Base-by-base conservation (phyloP, 2,113 vertebrate genomes). In the Polypterus bichir region DNA sequence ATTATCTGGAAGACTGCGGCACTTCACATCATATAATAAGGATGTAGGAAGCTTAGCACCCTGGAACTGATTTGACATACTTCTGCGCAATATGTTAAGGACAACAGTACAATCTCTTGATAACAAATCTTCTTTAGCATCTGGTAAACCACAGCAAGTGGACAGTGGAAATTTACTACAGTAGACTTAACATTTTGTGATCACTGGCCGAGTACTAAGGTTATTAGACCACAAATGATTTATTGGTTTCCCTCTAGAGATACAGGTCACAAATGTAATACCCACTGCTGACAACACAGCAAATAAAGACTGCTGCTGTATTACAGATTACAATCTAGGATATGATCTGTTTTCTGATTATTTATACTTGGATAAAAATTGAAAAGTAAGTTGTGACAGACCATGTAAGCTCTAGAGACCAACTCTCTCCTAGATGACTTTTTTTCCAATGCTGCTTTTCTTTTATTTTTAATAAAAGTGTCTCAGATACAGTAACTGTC, bases 151-250 rank as follows among this genome's bases (percentile, higher is more conserved):
- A 57, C 51, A 47, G 10, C 59, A 55, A 54, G 61, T 59, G 51
- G 65, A 48, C 49, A 54, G 49, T 7, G n/a, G 44, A 56, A 66
- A 66, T 66, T 66, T 66, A 62, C 59, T 48, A 10, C 60, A 10
- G 59, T 45, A 49, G 46, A 46, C 49, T 59, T 62, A 49, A 63
- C 57, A 62, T 63, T 53, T 27, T 59, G 56, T 62, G 60, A 52
- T 62, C 60, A 48, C 53, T 66, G 55, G 61, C 54, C 49, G 54
- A 63, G 60, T 44, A 46, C 5, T 62, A n/a, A 62, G 51, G 58
- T 66, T 52, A 54, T 63, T 44, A 59, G 49, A 57, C 54, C 49
- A 59, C 5, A 63, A 44, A 9, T 10, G 11, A 57, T 49, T 56
- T 49, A 62, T 58, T 49, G 44, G 46, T 7, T 53, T 57, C 44